Evolutionary conservation across 2,113 vertebrate species (phyloP).

Genomic region (Pristiophorus japonicus): DNA sequence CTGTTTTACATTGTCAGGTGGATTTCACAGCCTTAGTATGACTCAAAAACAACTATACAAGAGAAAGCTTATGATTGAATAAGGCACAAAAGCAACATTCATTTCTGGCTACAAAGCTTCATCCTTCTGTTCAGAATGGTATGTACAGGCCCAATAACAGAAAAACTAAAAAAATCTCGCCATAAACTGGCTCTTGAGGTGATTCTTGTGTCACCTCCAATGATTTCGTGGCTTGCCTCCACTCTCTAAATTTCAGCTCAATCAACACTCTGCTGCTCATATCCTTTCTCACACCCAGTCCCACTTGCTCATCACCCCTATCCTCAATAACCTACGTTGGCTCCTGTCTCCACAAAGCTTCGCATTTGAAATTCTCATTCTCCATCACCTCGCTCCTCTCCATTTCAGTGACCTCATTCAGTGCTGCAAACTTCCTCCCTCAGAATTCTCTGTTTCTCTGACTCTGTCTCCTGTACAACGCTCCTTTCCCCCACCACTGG

Average conservation of each 20-base stretch:
- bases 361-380: not conserved
- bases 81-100: not conserved
- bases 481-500: not conserved
- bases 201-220: not conserved
- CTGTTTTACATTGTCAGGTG: not conserved
- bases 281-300: not conserved
- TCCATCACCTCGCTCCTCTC: not conserved
- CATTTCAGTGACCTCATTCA: not conserved
- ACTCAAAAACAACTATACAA: not conserved
- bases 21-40: not conserved
- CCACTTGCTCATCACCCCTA: not conserved
- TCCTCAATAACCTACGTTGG: not conserved
- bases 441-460: not conserved
- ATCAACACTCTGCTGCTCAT: not conserved
- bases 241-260: not conserved
- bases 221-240: not conserved
- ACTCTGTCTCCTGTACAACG: not conserved
- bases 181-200: not conserved
- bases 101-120: not conserved
- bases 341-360: not conserved
- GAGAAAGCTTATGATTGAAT: not conserved
- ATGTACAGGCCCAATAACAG: not conserved
- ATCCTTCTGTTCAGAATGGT: not conserved
- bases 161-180: not conserved
- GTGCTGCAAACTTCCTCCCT: not conserved